Evolutionary conservation across 2,113 vertebrate species (phyloP), one percentile per base, ranked within the genome.

Genomic region (Actenoides lindsayi): DNA sequence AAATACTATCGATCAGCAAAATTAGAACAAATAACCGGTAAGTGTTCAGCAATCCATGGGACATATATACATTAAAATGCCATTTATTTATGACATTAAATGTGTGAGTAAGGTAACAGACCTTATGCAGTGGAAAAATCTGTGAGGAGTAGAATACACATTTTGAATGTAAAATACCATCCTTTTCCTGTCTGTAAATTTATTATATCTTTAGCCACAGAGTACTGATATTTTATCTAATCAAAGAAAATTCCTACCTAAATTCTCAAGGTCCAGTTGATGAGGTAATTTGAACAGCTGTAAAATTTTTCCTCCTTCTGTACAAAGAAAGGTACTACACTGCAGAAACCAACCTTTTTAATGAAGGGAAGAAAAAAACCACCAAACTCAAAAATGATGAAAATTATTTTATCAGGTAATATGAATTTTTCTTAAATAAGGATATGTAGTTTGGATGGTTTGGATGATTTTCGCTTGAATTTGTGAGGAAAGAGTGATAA

Each of bases 211-310:
- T 94, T 83, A 95, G 87, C 39, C 30, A 83, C 37, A 39, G 64
- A 78, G 33, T 39, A 44, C 69, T 94, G 91, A 71, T 75, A 94
- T 63, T 94, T 92, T 94, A 94, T 97, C 92, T 96, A 91, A 95
- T 94, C 94, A 91, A 54, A 51, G 48, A 87, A 88, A 91, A 95
- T 79, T 79, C 44, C 84, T 27, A 76, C 70, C 41, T 63, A 59
- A 76, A 91, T 96, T 89, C 70, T 96, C 96, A 97, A 95, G 91
- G 95, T 44, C 70, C 28, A 64, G 41, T 30, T 91, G 74, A 62
- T 59, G 54, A 57, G 57, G 70, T 80, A 65, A 94, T 93, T 91
- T 96, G 93, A 94, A 91, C 93, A 96, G 91, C 94, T 94, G 95
- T 73, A 88, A n/a, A 16, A 2, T 44, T 82, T 82, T 96, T 91